These are phyloP conservation scores for Hoplostethus atlanticus DNA, from an alignment of 2,797 vertebrate genomes.

Conservation along the genomic window DNA sequence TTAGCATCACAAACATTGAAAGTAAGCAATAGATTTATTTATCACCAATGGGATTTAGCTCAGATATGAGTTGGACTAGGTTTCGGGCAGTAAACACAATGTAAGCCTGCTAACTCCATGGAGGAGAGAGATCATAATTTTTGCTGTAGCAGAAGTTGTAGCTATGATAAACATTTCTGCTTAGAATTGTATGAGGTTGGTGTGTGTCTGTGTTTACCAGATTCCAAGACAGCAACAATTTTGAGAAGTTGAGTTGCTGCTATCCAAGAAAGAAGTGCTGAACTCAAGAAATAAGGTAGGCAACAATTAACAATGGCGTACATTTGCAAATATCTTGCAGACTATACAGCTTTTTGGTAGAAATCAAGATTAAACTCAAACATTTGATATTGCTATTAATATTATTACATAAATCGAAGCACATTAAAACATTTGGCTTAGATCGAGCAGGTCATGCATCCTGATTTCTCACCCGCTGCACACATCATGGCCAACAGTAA, in stretches of 20 bases:
- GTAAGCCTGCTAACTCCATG: too few species aligned
- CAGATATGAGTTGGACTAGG: too few species aligned
- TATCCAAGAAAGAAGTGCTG: constrained; percentile 30
- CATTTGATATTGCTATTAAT: background rate
- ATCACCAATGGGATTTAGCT: too few species aligned
- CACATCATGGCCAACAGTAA: constrained; percentile 29
- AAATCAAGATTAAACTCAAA: constrained; percentile 10
- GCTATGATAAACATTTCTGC: too few species aligned
- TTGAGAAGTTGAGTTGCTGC: constrained; percentile 29
- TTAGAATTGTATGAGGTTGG: too few species aligned
- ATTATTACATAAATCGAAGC: background rate
- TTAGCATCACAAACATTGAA: too few species aligned
- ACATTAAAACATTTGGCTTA: background rate
- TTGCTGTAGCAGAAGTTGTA: too few species aligned
- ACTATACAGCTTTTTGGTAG: background rate
- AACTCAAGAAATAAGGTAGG: constrained; percentile 32
- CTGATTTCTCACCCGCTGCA: background rate
- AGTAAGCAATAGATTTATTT: too few species aligned
- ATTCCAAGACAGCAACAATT: constrained; percentile 23
- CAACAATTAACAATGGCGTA: constrained; percentile 2
- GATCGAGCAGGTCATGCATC: background rate
- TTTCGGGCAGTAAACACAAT: too few species aligned
- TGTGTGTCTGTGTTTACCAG: background rate
- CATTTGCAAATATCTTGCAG: background rate
- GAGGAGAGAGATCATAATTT: too few species aligned